These are phyloP conservation scores for Neosalanx taihuensis DNA, from an alignment of 2,797 vertebrate species.

Conservation along the genomic window DNA sequence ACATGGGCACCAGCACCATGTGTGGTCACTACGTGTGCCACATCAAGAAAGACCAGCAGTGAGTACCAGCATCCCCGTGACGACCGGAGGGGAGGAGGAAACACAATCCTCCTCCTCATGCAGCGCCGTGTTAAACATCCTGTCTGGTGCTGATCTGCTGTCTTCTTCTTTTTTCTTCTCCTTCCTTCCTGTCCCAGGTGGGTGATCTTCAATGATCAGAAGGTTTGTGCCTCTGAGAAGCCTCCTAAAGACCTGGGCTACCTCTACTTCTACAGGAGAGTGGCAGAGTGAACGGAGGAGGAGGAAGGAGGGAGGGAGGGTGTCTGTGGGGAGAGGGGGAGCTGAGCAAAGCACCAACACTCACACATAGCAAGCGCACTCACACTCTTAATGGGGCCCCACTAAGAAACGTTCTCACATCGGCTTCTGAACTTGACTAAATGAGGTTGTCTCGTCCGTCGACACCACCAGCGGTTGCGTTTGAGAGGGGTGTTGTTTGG, in stretches of 20 bases:
- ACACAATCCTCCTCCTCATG: no score
- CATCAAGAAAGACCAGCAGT: constrained; percentile 99
- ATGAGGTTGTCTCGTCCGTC: constrained; percentile 48
- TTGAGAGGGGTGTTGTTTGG: constrained; percentile 2
- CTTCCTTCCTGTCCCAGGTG: constrained; percentile 72
- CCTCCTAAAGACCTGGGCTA: constrained; percentile 98
- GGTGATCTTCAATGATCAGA: constrained; percentile 99
- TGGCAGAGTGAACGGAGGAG: constrained; percentile 78
- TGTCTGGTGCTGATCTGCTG: no score
- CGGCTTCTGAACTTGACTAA: constrained; percentile 57
- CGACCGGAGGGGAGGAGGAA: not conserved
- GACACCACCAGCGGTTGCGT: constrained; percentile 28
- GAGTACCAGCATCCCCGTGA: constrained; percentile 49
- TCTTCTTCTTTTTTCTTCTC: constrained; percentile 1
- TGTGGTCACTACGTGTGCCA: constrained; percentile 99
- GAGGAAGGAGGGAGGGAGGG: constrained; percentile 23
- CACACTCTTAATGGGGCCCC: constrained; percentile 48
- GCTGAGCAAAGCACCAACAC: constrained; percentile 29
- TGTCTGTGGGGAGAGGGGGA: constrained; percentile 8
- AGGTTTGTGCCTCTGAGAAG: constrained; percentile 98
- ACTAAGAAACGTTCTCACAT: constrained; percentile 50
- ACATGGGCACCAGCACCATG: constrained; percentile 99
- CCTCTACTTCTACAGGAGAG: constrained; percentile 97
- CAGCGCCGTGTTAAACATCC: no score
- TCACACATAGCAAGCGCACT: constrained; percentile 4